These are phyloP conservation scores for Mus spretus DNA, from an alignment of 2,797 vertebrate species.

Conservation along the genomic window DNA sequence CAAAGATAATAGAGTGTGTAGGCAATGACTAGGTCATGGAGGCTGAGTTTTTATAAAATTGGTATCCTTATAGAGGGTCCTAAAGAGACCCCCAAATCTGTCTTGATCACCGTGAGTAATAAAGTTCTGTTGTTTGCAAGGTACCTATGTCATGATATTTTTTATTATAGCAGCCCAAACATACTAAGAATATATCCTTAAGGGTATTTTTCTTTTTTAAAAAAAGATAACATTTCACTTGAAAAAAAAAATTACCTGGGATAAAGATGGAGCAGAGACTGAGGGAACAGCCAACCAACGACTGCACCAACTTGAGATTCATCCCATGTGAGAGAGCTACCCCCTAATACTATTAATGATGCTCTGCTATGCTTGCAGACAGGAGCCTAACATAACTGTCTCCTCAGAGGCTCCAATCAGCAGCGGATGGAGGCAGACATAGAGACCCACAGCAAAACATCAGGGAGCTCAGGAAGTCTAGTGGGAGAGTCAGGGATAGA, in stretches of 20 bases:
- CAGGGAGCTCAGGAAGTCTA: no score
- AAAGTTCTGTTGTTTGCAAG: conserved; percentile 21
- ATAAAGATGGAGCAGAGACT: no score
- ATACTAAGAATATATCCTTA: background rate
- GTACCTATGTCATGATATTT: background rate
- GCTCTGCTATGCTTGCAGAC: no score
- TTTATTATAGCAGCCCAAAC: background rate
- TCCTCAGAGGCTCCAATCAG: no score
- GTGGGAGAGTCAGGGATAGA: no score
- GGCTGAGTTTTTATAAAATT: background rate
- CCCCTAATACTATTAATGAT: no score
- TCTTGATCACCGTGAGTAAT: background rate
- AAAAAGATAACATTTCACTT: background rate
- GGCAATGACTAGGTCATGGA: background rate
- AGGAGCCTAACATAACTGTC: no score
- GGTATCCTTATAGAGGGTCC: background rate
- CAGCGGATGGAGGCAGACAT: no score
- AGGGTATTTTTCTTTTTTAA: background rate
- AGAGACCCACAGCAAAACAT: no score
- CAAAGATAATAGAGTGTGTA: background rate
- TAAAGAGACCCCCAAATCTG: background rate
- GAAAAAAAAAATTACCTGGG: background rate
- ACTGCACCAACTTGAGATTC: no score
- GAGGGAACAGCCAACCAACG: no score
- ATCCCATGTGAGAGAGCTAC: no score